Evolutionary conservation across 1,140 invertebrate species (phyloP).

Genomic region (Geopemphigus sp.): DNA sequence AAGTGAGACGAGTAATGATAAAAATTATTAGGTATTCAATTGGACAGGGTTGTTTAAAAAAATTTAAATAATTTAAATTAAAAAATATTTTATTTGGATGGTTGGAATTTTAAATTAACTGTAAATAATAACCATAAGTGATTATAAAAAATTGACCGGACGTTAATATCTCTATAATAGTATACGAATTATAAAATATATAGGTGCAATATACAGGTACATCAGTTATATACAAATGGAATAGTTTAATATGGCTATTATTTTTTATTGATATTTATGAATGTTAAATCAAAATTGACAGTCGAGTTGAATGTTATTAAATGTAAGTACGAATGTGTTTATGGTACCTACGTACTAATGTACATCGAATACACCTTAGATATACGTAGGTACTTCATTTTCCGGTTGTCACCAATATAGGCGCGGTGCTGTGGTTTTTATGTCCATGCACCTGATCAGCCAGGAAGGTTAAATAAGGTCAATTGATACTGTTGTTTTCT

Average conservation of each 20-base stretch:
- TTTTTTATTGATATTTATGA: neutral
- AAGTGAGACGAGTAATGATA: too few relatives aligned
- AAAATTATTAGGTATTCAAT: too few relatives aligned
- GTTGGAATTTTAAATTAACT: too few relatives aligned
- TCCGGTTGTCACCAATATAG: slow-evolving; percentile 19
- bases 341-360: neutral
- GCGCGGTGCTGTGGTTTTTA: slow-evolving; percentile 14
- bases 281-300: slow-evolving; percentile 16
- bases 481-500: slow-evolving; percentile 8
- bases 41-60: too few relatives aligned
- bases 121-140: too few relatives aligned
- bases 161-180: too few relatives aligned
- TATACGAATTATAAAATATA: too few relatives aligned
- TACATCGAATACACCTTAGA: neutral
- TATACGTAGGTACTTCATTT: slow-evolving; percentile 9
- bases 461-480: neutral
- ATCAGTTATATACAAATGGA: neutral
- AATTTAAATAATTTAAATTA: too few relatives aligned
- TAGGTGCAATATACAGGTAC: too few relatives aligned
- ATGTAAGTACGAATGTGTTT: neutral
- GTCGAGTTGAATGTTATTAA: slow-evolving; percentile 12
- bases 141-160: too few relatives aligned
- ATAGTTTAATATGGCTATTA: neutral
- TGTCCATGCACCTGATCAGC: neutral
- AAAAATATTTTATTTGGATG: too few relatives aligned